Base-by-base conservation (phyloP, 2,113 vertebrate species). In the Mola mola region DNA sequence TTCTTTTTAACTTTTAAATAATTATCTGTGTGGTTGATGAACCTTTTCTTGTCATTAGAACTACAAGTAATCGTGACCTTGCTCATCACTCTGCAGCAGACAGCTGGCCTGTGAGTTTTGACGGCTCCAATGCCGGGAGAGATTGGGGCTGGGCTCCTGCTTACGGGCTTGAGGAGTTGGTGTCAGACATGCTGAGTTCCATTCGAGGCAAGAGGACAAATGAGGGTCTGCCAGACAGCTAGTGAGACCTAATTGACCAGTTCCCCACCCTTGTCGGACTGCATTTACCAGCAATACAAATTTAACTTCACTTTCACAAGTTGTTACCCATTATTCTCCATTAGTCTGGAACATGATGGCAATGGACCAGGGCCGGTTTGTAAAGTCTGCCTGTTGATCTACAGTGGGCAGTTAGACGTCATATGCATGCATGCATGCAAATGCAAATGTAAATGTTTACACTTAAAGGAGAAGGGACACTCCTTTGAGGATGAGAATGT, bases 91-190 rank as follows among this genome's bases (percentile, higher is more conserved):
- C 79, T 84, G 55, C 72, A 92, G 91, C 92, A 24, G 91, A 93
- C 84, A 92, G 91, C 61, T 93, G 92, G 91, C 92, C 91, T 1
- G 79, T 92, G 66, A 81, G 92, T 47, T 90, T 93, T 64, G 92
- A 93, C 31, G 90, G 92, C 76, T 82, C 82, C 55, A 92, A 92
- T 21, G 91, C 92, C 48, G 88, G 85, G 58, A 87, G 84, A 55
- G 91, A 92, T 5, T 92, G 92, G 92, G 90, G 87, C 24, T 91
- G 90, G 91, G 75, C 66, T 29, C 87, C 91, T 3, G 70, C 41
- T 0, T 92, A 75, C 1, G 68, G 74, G 8, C 78, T 93, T 3
- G 79, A 91, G 13, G 86, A 90, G 63, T 51, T 93, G 49, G 91
- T 93, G 44, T 28, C 65, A 4, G 91, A 92, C 75, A 92, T 93